Evolutionary conservation across 2,113 vertebrate genomes (phyloP), one percentile per base, ranked within the genome.

Genomic region (Perca schrenkii): DNA sequence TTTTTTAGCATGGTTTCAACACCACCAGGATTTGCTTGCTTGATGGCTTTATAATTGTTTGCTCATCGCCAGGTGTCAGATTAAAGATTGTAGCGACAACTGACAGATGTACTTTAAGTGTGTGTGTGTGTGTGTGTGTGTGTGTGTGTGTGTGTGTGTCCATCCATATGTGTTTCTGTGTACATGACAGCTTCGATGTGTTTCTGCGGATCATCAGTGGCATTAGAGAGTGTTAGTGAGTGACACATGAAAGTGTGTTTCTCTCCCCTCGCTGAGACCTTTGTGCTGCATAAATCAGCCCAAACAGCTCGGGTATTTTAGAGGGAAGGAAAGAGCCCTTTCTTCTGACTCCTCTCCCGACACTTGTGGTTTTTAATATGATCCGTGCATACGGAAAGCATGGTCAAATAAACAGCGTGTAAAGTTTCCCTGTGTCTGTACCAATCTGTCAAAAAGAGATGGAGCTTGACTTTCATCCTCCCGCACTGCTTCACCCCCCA

Each of bases 371-470:
- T 92, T 92, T 91, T 85, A 91, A 95, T 89, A 77, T 76, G 91
- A 94, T 91, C 89, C 50, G 76, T 46, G 86, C 79, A 12, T 88
- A 92, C 40, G 74, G 92, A 91, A 89, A 91, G 91, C 86, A 56
- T 79, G 91, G 91, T 92, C 94, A 93, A 92, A 94, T 91, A 93
- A 94, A 93, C 91, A 93, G 64, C 58, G 88, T 90, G 77, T 93
- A 82, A 81, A 88, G 87, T 94, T 95, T 88, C 92, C 53, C 78
- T 31, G 60, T 88, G 89, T 92, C 91, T 93, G 86, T 92, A 88
- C 92, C 88, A 91, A 91, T 94, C 89, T 81, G 82, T 94, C 93
- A 94, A 77, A 92, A 82, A 78, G 67, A 86, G 80, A 89, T 63
- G 82, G 68, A 65, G 81, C 82, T 94, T 76, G 7, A 25, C 78